phyloP scores from a whole-genome alignment of 1,140 invertebrate species.

The Araneus ventricosus region DNA sequence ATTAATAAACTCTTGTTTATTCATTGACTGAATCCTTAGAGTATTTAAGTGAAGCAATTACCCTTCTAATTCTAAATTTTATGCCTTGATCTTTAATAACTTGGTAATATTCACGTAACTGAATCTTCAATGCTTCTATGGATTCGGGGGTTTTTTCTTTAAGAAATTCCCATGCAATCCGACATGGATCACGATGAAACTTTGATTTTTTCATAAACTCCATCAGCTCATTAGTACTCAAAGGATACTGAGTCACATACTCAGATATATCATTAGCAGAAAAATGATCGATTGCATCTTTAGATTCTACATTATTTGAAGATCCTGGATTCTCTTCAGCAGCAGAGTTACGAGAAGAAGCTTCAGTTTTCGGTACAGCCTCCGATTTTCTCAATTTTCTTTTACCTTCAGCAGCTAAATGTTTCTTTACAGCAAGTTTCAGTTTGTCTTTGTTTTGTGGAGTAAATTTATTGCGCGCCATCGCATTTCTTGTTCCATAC shows the following conservation, averaged over 20 bases:
- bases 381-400: neutral
- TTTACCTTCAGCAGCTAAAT: neutral
- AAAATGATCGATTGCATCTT: neutral
- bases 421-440: neutral
- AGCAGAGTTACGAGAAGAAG: neutral
- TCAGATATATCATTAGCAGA: neutral
- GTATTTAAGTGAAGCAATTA: neutral
- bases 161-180: slow-evolving; percentile 32
- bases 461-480: no score
- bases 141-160: neutral
- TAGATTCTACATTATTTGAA: neutral
- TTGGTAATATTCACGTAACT: slow-evolving; percentile 41
- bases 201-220: neutral
- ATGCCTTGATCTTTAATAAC: neutral
- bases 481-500: neutral
- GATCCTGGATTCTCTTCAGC: neutral
- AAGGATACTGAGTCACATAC: slow-evolving; percentile 22
- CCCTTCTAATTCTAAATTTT: neutral
- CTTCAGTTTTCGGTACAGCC: neutral
- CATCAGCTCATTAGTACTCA: slow-evolving; percentile 7
- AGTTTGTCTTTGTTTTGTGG: neutral
- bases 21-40: no score
- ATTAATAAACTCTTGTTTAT: no score
- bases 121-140: neutral
- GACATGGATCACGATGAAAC: slow-evolving; percentile 13